phyloP scores from a whole-genome alignment of 1,140 invertebrate species.

The Anagrus nilaparvatae region DNA sequence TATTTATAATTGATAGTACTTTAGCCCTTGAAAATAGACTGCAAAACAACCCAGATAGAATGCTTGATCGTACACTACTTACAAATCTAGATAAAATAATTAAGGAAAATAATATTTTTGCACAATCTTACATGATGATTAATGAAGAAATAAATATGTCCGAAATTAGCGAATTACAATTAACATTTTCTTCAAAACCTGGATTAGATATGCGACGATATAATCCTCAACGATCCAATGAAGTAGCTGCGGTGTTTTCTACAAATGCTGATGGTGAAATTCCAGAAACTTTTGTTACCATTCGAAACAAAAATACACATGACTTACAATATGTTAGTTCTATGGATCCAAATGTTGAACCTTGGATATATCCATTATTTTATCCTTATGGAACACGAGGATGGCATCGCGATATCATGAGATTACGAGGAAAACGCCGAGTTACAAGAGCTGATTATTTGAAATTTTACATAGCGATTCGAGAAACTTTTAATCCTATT shows the following conservation, averaged over 20 bases:
- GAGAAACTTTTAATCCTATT: conserved; percentile 4
- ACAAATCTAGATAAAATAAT: background rate
- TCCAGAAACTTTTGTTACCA: conserved; percentile 8
- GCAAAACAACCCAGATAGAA: background rate
- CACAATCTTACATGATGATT: conserved; percentile 10
- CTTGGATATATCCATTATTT: conserved; percentile 13
- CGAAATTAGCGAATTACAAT: conserved; percentile 3
- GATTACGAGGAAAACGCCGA: conserved; percentile 1
- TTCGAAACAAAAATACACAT: background rate
- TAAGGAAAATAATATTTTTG: conserved; percentile 10
- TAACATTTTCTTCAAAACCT: conserved; percentile 7
- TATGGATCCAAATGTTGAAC: conserved; percentile 6
- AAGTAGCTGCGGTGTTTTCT: conserved; percentile 15
- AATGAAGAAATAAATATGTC: conserved; percentile 8
- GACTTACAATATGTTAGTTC: background rate
- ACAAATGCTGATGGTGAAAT: conserved; percentile 15
- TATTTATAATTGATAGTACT: conserved; percentile 6
- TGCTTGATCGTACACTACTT: conserved; percentile 1
- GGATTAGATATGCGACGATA: conserved; percentile 12
- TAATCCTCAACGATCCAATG: conserved; percentile 13
- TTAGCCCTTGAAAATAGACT: conserved; percentile 1
- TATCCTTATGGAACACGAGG: conserved; percentile 13
- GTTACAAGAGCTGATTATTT: conserved; percentile 8
- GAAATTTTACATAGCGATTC: conserved; percentile 4
- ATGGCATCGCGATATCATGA: conserved; percentile 10